Conservation (phyloP, 1,140 invertebrate genomes). For the Euwallacea similis region DNA sequence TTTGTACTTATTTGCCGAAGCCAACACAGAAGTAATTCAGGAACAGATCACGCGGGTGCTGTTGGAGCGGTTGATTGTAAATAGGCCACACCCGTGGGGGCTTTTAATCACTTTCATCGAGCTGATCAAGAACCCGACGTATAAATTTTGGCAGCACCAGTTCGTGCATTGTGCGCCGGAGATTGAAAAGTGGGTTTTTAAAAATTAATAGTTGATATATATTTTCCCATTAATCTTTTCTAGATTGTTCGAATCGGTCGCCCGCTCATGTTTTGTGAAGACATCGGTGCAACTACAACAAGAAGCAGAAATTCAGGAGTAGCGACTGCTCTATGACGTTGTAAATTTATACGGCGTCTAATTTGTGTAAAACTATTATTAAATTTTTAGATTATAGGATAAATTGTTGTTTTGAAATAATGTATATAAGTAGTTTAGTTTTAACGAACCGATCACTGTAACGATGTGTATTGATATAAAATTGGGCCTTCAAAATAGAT, state of each 20-base stretch:
- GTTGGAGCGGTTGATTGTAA: constrained; percentile 95
- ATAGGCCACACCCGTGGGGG: constrained; percentile 99
- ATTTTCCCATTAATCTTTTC: constrained; percentile 44
- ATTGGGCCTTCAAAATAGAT: too few species aligned
- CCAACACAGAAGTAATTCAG: constrained; percentile 93
- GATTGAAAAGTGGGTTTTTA: constrained; percentile 85
- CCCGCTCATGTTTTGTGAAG: constrained; percentile 89
- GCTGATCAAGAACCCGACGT: constrained; percentile 97
- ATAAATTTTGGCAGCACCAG: constrained; percentile 99
- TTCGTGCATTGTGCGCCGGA: constrained; percentile 99
- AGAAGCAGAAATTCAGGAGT: constrained; percentile 63
- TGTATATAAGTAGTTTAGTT: too few species aligned
- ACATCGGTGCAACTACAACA: constrained; percentile 59
- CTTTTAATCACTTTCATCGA: constrained; percentile 98
- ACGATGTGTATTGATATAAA: too few species aligned
- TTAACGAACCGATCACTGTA: too few species aligned
- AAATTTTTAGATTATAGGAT: too few species aligned
- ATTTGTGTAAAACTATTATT: too few species aligned
- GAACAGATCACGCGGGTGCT: constrained; percentile 90
- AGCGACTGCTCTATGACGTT: too few species aligned
- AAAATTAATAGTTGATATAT: not conserved
- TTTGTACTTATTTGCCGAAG: constrained; percentile 96
- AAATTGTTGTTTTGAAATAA: too few species aligned
- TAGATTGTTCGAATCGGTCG: constrained; percentile 91
- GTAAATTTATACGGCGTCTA: too few species aligned